phyloP scores from a whole-genome alignment of 2,888 invertebrate genomes.

The Taphrorychus bicolor region DNA sequence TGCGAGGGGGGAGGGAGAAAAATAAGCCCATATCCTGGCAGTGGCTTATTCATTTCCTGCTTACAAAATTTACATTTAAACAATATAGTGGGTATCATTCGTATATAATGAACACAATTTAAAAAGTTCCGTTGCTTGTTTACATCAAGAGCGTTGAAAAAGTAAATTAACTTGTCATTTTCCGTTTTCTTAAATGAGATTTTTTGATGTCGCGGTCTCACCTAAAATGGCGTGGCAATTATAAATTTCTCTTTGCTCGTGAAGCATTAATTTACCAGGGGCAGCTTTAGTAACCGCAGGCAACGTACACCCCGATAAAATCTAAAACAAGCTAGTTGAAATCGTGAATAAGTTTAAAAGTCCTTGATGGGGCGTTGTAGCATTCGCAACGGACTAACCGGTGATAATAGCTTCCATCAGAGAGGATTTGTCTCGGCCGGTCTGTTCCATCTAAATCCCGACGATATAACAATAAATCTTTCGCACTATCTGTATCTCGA shows the following conservation, averaged over 20 bases:
- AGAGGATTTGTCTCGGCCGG: constrained; percentile 54
- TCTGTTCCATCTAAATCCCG: constrained; percentile 54
- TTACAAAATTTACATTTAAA: constrained; percentile 38
- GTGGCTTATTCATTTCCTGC: constrained; percentile 47
- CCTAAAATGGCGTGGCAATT: constrained; percentile 22
- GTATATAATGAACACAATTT: constrained; percentile 36
- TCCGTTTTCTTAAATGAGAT: constrained; percentile 34
- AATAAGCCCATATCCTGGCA: constrained; percentile 48
- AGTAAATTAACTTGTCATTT: constrained; percentile 38
- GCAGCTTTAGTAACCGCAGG: neutral
- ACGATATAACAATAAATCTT: constrained; percentile 59
- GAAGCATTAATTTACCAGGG: constrained; percentile 1
- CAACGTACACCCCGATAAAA: neutral
- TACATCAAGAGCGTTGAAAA: constrained; percentile 15
- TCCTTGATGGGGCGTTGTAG: constrained; percentile 9
- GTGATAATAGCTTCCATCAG: constrained; percentile 55
- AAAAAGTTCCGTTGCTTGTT: constrained; percentile 27
- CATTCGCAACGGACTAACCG: constrained; percentile 47
- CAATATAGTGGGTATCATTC: constrained; percentile 35
- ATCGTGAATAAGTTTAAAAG: constrained; percentile 14
- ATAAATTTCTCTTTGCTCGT: constrained; percentile 14
- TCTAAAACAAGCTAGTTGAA: neutral
- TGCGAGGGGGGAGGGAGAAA: too few relatives aligned
- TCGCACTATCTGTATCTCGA: constrained; percentile 54
- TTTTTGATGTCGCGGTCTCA: constrained; percentile 20